Evolutionary conservation across 2,113 vertebrate genomes (phyloP).

Genomic region (Raja brachyura): DNA sequence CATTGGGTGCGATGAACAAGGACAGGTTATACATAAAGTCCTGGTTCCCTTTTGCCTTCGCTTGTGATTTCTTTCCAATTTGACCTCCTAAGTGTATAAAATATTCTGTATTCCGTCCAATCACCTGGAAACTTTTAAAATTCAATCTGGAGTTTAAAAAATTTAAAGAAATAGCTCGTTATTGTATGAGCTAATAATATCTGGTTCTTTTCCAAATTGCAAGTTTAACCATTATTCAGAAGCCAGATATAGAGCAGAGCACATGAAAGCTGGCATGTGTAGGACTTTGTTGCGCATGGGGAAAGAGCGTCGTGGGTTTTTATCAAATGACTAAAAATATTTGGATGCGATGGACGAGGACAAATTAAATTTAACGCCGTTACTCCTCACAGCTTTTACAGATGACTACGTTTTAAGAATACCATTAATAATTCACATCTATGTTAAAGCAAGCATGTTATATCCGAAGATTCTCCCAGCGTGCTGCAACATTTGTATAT

Average conservation of each 20-base stretch:
- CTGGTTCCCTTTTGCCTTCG: neutral
- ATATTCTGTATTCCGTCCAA: neutral
- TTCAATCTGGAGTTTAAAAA: neutral
- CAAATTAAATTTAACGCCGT: neutral
- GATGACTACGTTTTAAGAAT: neutral
- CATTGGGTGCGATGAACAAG: neutral
- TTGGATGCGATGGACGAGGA: neutral
- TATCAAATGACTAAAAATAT: no score
- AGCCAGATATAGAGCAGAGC: neutral
- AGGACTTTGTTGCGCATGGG: neutral
- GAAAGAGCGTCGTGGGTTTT: neutral
- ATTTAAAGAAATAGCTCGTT: neutral
- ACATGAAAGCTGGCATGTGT: neutral
- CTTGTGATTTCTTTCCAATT: neutral
- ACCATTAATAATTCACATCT: neutral
- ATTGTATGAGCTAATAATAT: neutral
- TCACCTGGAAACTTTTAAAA: conserved; percentile 17
- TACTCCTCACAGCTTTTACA: neutral
- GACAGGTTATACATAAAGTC: no score
- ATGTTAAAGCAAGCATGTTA: neutral
- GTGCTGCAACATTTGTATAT: neutral
- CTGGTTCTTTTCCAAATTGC: neutral
- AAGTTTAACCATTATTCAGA: neutral
- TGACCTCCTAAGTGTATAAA: neutral
- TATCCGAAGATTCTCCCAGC: neutral